Percentiles rank a stretch among this genome's conserved stretches.
Conservation (phyloP, 2,113 vertebrate genomes). For the Rhynchomys soricoides region DNA sequence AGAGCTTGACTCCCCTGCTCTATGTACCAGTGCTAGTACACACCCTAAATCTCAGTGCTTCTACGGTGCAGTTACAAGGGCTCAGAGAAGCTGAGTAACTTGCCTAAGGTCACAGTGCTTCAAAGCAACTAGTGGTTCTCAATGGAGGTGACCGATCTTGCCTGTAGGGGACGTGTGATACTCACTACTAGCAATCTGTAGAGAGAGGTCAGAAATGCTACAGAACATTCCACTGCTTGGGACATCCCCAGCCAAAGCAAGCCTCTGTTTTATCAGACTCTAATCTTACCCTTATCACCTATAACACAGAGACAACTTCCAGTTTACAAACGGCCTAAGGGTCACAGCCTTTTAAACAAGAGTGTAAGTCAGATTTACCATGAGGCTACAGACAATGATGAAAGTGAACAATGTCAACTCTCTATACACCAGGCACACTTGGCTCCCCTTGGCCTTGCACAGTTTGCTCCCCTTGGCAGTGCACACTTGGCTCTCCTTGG, state of each 20-base stretch:
- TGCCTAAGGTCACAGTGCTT: neutral
- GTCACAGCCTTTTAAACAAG: neutral
- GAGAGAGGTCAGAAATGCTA: neutral
- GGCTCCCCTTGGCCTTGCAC: neutral
- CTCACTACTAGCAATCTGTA: neutral
- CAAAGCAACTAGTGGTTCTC: neutral
- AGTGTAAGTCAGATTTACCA: neutral
- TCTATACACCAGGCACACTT: neutral
- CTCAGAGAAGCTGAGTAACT: neutral
- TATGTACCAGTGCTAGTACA: rapidly evolving
- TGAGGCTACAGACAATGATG: neutral
- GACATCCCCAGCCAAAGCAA: neutral
- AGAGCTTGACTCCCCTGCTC: neutral
- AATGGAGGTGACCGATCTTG: neutral
- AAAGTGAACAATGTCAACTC: neutral
- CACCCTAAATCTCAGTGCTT: neutral
- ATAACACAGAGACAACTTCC: rapidly evolving
- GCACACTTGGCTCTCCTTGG: neutral
- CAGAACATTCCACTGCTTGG: neutral
- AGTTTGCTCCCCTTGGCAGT: neutral
- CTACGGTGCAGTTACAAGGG: neutral
- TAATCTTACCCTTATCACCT: neutral
- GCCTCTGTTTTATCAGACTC: neutral
- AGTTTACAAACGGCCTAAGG: neutral
- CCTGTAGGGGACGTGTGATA: neutral